Conservation (phyloP, 2,888 invertebrate species). For the Eueremaeus valkanovi region DNA sequence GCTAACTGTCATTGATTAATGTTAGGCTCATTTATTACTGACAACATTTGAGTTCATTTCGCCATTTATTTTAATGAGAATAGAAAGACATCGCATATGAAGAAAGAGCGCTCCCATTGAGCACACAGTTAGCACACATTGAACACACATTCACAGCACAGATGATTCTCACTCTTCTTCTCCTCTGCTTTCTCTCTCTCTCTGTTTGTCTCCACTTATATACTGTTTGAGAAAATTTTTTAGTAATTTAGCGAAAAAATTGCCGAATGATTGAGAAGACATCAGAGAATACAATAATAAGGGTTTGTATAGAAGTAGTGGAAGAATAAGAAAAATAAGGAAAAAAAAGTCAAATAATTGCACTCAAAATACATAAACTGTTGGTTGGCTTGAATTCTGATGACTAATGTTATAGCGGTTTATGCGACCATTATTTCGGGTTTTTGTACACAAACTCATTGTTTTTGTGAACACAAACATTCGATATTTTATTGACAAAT, state of each 20-base stretch:
- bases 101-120: too few species aligned
- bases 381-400: not conserved
- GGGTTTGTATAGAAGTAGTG: not conserved
- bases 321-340: not conserved
- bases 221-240: not conserved
- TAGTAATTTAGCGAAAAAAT: not conserved
- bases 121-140: not conserved
- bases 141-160: not conserved
- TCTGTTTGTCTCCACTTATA: too few species aligned
- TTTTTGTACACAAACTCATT: not conserved
- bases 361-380: not conserved
- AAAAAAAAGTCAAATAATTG: slow-evolving; percentile 6
- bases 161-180: not conserved
- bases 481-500: too few species aligned
- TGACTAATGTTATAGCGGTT: not conserved
- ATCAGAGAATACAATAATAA: not conserved
- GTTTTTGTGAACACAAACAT: not conserved
- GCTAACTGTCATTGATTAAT: slow-evolving; percentile 20
- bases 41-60: slow-evolving; percentile 16
- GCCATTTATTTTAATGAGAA: slow-evolving; percentile 18
- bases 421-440: not conserved
- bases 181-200: not conserved
- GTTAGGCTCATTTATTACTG: not conserved
- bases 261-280: not conserved
- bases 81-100: too few species aligned